phyloP scores from a whole-genome alignment of 1,140 invertebrate genomes.

The Calycopis cecrops region DNA sequence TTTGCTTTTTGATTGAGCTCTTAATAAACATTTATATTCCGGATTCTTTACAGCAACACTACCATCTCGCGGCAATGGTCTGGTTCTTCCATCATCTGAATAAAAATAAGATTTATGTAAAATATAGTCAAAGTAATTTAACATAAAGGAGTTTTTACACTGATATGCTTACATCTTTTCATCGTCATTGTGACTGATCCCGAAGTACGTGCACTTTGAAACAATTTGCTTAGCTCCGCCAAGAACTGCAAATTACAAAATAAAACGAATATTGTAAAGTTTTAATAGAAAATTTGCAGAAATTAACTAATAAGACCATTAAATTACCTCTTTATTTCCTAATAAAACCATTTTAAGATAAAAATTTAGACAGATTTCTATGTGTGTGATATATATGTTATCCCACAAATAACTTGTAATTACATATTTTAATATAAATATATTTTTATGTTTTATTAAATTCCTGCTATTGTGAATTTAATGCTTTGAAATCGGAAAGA shows the following conservation, averaged over 20 bases:
- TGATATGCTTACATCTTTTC: conserved; percentile 84
- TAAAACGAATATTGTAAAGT: conserved; percentile 23
- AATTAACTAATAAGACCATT: neutral
- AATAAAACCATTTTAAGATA: conserved; percentile 79
- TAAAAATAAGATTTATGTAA: conserved; percentile 3
- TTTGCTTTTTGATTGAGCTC: conserved; percentile 83
- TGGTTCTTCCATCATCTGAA: conserved; percentile 85
- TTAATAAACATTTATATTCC: conserved; percentile 86
- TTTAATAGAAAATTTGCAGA: conserved; percentile 22
- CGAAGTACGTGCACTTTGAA: conserved; percentile 78
- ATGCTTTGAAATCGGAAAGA: neutral
- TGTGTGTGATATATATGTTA: conserved; percentile 1
- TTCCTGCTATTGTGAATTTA: neutral
- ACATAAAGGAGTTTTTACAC: neutral
- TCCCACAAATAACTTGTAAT: too few relatives aligned
- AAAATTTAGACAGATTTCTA: neutral
- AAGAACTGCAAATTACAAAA: conserved; percentile 79
- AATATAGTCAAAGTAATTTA: neutral
- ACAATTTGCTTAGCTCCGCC: conserved; percentile 79
- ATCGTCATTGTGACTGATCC: conserved; percentile 83
- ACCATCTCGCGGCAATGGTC: conserved; percentile 80
- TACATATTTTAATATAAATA: too few relatives aligned
- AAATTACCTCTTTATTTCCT: conserved; percentile 79
- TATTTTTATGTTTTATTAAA: neutral
- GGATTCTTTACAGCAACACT: conserved; percentile 77